Evolutionary conservation across 2,797 vertebrate species (phyloP), one percentile per base, ranked within the genome.

Genomic region (Pantherophis alleghaniensis): DNA sequence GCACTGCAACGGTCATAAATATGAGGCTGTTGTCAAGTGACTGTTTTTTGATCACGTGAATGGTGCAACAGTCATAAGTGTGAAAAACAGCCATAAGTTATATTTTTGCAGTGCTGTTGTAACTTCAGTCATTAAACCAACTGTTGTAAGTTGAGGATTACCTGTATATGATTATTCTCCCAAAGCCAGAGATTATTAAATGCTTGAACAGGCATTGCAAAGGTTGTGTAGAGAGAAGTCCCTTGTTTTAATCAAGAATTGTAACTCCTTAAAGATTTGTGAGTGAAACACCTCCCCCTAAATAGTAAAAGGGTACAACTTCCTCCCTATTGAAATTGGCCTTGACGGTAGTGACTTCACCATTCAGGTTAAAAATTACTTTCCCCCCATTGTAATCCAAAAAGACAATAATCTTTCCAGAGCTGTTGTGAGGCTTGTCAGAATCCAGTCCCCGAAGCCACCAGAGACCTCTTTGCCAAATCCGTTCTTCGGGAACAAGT

Each of bases 351-450:
- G 51, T 92, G n/a, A 86, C 5, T 59, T 87, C 22, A 13, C 7
- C 22, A 2, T 6, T 26, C 4, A 66, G 18, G 14, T 90, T 57
- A 90, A 93, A 91, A 13, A 18, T 7, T 32, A 93, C 69, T 57
- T 2, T 18, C 5, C 22, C 32, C 37, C 0, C 0, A 6, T 59
- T 10, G 16, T 53, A 93, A n/a, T 93, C 61, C 55, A 93, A 4
- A 74, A 90, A 56, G 10, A 93, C 4, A 32, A 24, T 18, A 24
- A 87, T 47, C 11, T 42, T 69, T 66, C 47, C 60, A 57, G 79
- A 63, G 1, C 0, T 7, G 0, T 12, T 13, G n/a, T 32, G 59
- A 60, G 2, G 26, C 18, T 2, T 6, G 9, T 1, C 20, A n/a
- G 59, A 18, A 55, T 6, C 89, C 37, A 3, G 1, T 16, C 32